phyloP scores from a whole-genome alignment of 2,113 vertebrate species.

The Bambusicola thoracicus region DNA sequence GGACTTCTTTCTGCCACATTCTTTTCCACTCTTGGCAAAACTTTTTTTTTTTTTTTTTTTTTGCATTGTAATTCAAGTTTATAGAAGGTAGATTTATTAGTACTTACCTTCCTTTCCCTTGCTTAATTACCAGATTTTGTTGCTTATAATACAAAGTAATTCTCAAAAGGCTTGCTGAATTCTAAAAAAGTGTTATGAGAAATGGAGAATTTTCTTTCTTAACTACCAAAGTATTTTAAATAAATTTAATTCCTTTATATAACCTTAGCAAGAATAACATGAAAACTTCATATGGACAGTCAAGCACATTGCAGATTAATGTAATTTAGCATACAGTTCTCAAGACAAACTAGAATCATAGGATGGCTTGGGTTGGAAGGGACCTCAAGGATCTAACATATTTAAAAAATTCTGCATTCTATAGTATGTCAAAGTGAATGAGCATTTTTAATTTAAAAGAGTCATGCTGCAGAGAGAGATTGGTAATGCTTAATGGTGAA shows the following conservation, averaged over 20 bases:
- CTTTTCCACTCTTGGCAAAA: neutral
- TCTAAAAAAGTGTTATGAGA: neutral
- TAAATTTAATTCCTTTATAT: neutral
- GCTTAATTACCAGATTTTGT: neutral
- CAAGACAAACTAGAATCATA: neutral
- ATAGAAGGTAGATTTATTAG: neutral
- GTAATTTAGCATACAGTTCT: neutral
- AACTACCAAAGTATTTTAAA: neutral
- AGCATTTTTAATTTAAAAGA: neutral
- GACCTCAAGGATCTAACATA: neutral
- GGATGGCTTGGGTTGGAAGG: no score
- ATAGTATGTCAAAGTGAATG: neutral
- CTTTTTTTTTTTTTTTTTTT: neutral
- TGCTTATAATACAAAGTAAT: neutral
- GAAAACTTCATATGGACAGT: neutral
- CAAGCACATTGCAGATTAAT: neutral
- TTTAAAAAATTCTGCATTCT: neutral
- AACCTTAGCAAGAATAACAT: neutral
- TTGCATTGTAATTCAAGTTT: neutral
- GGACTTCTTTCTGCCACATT: neutral
- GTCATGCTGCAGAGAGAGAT: neutral
- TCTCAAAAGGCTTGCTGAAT: neutral
- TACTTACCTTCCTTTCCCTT: neutral
- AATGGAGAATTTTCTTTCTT: neutral
- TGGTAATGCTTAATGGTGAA: accelerated